Evolutionary conservation across 2,888 invertebrate genomes (phyloP).

Genomic region (Drosophila mimica): DNA sequence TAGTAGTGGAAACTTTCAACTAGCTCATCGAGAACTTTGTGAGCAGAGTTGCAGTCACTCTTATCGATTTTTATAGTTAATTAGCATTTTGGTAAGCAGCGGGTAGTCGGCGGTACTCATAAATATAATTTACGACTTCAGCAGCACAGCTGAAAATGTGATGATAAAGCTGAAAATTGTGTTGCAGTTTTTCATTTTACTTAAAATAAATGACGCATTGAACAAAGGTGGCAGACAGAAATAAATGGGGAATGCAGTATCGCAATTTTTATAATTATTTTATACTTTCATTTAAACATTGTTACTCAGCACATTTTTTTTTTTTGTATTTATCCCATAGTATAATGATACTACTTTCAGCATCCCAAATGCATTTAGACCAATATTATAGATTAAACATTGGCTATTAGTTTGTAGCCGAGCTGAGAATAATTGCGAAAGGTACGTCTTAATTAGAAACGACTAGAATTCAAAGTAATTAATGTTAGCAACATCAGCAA

Average conservation of each 20-base stretch:
- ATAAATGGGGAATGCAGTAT: background rate
- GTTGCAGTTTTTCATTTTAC: background rate
- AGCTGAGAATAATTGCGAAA: background rate
- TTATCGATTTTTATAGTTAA: conserved; percentile 35
- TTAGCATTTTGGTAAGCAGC: conserved; percentile 27
- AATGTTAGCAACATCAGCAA: conserved; percentile 20
- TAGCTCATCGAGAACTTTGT: conserved; percentile 17
- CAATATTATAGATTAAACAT: background rate
- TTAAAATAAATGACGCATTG: background rate
- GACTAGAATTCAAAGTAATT: conserved; percentile 14
- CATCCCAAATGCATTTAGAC: background rate
- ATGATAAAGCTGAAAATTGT: background rate
- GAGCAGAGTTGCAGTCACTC: conserved; percentile 7
- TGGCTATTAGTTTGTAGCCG: background rate
- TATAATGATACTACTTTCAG: background rate
- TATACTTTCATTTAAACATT: background rate
- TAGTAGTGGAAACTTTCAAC: conserved; percentile 4
- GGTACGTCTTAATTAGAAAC: conserved; percentile 18
- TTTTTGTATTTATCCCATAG: background rate
- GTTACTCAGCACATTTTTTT: background rate
- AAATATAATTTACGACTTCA: conserved; percentile 22
- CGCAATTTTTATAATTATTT: background rate
- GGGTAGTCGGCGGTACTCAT: background rate
- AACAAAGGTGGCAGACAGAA: background rate
- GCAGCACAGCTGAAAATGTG: background rate